Evolutionary conservation across 2,113 vertebrate species (phyloP).

Genomic region (Onychorhynchus coronatus): DNA sequence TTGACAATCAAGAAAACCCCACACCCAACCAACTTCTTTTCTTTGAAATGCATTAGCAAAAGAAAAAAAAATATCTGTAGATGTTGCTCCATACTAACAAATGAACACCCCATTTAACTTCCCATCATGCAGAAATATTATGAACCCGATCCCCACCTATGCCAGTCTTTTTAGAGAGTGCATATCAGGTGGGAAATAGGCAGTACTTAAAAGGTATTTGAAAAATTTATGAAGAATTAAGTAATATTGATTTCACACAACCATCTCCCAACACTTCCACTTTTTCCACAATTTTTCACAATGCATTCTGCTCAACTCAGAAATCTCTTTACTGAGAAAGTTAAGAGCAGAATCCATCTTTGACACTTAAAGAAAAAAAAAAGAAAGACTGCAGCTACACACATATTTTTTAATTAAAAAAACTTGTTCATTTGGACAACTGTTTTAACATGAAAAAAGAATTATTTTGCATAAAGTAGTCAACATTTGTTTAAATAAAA

Average conservation of each 20-base stretch:
- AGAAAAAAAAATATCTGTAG: not conserved
- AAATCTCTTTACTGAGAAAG: not conserved
- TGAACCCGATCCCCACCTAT: not conserved
- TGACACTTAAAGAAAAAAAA: not conserved
- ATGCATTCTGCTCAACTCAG: not conserved
- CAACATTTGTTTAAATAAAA: not conserved
- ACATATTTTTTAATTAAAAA: not conserved
- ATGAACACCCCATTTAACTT: accelerated
- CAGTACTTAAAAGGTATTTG: not conserved
- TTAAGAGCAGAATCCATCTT: not conserved
- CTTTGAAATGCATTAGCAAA: not conserved
- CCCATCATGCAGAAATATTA: not conserved
- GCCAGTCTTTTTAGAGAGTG: not conserved
- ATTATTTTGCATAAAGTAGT: not conserved
- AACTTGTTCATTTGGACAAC: not conserved
- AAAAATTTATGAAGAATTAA: not conserved
- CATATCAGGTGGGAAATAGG: not conserved
- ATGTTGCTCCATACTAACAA: not conserved
- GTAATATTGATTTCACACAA: not conserved
- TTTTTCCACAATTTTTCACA: not conserved
- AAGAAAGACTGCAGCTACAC: not conserved
- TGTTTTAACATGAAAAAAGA: not conserved
- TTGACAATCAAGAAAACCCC: not conserved
- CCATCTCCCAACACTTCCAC: not conserved
- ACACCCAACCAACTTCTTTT: not conserved